Base-by-base conservation (phyloP, 2,888 invertebrate genomes). In the Clepsis dumicolana region DNA sequence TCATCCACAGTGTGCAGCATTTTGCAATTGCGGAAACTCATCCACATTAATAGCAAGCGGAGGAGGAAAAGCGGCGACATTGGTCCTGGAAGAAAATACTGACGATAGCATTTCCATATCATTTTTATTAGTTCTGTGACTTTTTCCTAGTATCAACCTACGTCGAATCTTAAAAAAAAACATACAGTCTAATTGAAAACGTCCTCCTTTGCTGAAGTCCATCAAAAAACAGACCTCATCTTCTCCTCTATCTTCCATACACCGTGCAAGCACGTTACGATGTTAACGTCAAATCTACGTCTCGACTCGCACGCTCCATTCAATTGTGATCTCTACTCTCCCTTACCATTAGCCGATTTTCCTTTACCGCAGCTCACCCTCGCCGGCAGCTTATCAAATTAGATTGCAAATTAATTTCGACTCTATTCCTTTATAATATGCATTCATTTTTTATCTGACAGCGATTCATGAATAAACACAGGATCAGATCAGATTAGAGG, bases 311-410 rank as follows among this genome's bases (percentile, higher is more conserved):
- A 0, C 8, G 8, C 53, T 53, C 8, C n/a, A 25, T 8, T 27
- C 7, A 21, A 48, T 12, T 12, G 10, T 21, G 48, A 48, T 3
- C 48, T 18, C 25, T 27, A 27, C n/a, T 16, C 0, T n/a, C n/a
- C 2, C 2, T 8, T 16, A 5, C n/a, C 8, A 53, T 8, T n/a
- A 27, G 53, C n/a, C 16, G 25, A 16, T 2, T 27, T 27, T 16
- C 16, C 7, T 16, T 25, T 7, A 8, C n/a, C 52, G 27, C 14
- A 2, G 4, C 14, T 38, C 27, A 2, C n/a, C 4, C 38, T 1
- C 50, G 14, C 50, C 18, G 50, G 53, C 24, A 53, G n/a, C 53
- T 53, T 53, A 53, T 53, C 53, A 53, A 53, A 53, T 53, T 53
- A 27, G 53, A 27, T 53, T n/a, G 27, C 27, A 16, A 27, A 53